Base-by-base conservation (phyloP, 2,888 invertebrate species). In the Entomobrya proxima region DNA sequence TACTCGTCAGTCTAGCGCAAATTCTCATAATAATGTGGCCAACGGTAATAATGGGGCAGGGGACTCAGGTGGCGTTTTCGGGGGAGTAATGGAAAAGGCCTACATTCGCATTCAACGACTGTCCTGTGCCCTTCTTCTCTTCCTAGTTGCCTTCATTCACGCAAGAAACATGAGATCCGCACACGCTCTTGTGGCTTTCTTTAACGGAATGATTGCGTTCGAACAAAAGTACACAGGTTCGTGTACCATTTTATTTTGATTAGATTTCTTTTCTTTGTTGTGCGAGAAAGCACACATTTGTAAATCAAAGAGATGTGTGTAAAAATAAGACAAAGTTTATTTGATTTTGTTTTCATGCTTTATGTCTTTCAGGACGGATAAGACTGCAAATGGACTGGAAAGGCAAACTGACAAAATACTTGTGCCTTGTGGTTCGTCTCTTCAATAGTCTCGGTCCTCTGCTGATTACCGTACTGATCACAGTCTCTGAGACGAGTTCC, bases 191-290 rank as follows among this genome's bases (percentile, higher is more conserved):
- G 82, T 76, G 4, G 76, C 82, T 3, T 83, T 83, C 30, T 67
- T 83, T 47, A 83, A 83, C 30, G 82, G 82, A 64, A 50, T 83
- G 76, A 83, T 83, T 83, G 76, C 82, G 3, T 83, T 83, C 40
- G 82, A 83, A 30, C 82, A 83, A 52, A 83, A 83, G 50, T 83
- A 83, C 67, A 83, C 82, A 50, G 82, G 82, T 83, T n/a, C n/a
- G 37, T 32, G 30, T 55, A 44, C 44, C n/a, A n/a, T 47, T 47
- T 47, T 15, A 47, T 3, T 6, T 55, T n/a, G n/a, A n/a, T n/a
- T n/a, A n/a, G n/a, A n/a, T n/a, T n/a, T n/a, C n/a, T n/a, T n/a
- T n/a, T n/a, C n/a, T n/a, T n/a, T n/a, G n/a, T n/a, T n/a, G n/a
- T n/a, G n/a, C n/a, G n/a, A n/a, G n/a, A n/a, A n/a, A n/a, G n/a